Evolutionary conservation across 2,113 vertebrate species (phyloP), one percentile per base, ranked within the genome.

Genomic region (Callithrix jacchus): DNA sequence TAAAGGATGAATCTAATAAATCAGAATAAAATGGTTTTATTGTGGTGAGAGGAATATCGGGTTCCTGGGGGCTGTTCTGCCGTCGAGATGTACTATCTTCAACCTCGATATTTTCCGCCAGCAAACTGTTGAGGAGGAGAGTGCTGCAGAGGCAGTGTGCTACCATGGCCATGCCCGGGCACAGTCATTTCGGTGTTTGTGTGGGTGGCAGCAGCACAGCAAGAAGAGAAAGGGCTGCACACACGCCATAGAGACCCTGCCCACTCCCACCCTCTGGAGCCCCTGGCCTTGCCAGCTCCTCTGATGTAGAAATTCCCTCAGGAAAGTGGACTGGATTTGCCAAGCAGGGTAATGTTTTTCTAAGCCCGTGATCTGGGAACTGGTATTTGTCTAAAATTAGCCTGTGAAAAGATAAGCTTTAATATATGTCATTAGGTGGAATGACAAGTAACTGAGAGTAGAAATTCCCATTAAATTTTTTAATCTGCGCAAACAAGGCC

Each of bases 371-470:
- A 96, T 92, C 95, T 70, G 92, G n/a, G 77, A 71, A 87, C 82
- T 47, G 86, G 20, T 74, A n/a, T 66, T 71, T 10, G n/a, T n/a
- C 96, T 97, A 94, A 96, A 97, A 94, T 96, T 92, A 91, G 88
- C 74, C 86, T 21, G 37, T 8, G n/a, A 40, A 81, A 92, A 87
- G 68, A 89, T 71, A 81, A 93, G 77, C 91, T 95, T 92, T 92
- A 82, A 85, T 89, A 42, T 79, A 66, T 97, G 88, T 92, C 94
- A 94, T 92, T 90, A 92, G 92, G 71, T 94, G 66, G 81, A 88
- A 85, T 87, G 91, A 94, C 87, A 95, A 94, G 95, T 73, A 91
- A 91, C 74, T 17, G 91, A 96, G 88, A 87, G 86, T 76, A 87
- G 95, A 97, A 89, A 91, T 79, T 83, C 91, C 68, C 82, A 4